phyloP scores from a whole-genome alignment of 2,888 invertebrate genomes.

The Pilophorus perplexus region DNA sequence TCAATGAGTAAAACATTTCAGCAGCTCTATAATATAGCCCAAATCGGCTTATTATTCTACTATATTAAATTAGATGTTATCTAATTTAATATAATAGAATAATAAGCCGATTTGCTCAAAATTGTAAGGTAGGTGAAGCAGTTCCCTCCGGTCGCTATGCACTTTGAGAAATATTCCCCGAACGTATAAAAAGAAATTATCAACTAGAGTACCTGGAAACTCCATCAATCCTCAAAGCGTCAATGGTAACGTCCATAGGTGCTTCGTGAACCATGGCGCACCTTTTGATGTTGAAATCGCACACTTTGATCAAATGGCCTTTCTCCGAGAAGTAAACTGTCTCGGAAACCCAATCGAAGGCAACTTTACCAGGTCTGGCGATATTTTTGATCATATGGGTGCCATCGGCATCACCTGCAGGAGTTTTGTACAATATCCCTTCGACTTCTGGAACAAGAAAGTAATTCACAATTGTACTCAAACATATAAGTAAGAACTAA shows the following conservation, averaged over 20 bases:
- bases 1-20: too few species aligned
- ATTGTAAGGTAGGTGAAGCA: too few species aligned
- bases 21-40: too few species aligned
- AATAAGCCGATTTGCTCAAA: too few species aligned
- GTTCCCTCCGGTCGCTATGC: too few species aligned
- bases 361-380: constrained; percentile 57
- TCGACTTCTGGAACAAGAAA: constrained; percentile 48
- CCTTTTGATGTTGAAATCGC: constrained; percentile 57
- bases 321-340: constrained; percentile 66
- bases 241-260: constrained; percentile 56
- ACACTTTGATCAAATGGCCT: constrained; percentile 52
- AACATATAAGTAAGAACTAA: too few species aligned
- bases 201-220: constrained; percentile 49
- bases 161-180: too few species aligned
- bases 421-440: constrained; percentile 50
- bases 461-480: neutral
- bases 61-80: too few species aligned
- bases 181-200: too few species aligned
- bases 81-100: too few species aligned
- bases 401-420: constrained; percentile 49
- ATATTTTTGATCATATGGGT: constrained; percentile 13
- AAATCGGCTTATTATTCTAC: too few species aligned
- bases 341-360: constrained; percentile 71
- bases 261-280: constrained; percentile 60
- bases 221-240: constrained; percentile 65